phyloP scores from a whole-genome alignment of 2,113 vertebrate genomes.

The Amblyornis subalaris region DNA sequence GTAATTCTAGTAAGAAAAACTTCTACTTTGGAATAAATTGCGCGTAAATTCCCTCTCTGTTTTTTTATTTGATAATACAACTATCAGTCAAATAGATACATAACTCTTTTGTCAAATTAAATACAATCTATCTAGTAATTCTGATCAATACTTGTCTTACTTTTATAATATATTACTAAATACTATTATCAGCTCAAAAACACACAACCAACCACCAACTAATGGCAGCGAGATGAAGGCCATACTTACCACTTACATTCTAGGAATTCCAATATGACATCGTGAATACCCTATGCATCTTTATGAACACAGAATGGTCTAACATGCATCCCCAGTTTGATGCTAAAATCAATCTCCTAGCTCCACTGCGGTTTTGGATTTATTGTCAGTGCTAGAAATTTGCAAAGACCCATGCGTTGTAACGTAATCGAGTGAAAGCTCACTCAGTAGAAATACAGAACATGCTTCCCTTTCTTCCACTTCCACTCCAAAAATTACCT shows the following conservation, averaged over 20 bases:
- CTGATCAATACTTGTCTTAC: neutral
- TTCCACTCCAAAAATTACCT: neutral
- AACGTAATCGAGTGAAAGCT: neutral
- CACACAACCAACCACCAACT: neutral
- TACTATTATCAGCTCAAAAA: neutral
- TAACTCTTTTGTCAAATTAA: neutral
- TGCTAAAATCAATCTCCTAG: neutral
- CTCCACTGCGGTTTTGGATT: neutral
- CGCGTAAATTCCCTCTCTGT: neutral
- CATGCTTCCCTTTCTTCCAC: neutral
- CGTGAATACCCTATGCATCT: neutral
- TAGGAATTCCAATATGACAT: neutral
- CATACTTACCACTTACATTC: neutral
- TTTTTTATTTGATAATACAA: neutral
- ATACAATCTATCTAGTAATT: neutral
- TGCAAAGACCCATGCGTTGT: neutral
- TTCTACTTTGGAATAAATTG: neutral
- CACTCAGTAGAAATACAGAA: neutral
- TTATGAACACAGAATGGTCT: neutral
- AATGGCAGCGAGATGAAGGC: neutral
- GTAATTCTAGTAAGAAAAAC: neutral
- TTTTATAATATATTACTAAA: neutral
- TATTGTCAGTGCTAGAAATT: neutral
- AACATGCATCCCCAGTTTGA: neutral
- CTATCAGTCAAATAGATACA: neutral